Percentiles rank a stretch among this genome's conserved stretches.
These are phyloP conservation scores for Leiothrix lutea DNA, from an alignment of 2,113 vertebrate genomes.

Conservation along the genomic window DNA sequence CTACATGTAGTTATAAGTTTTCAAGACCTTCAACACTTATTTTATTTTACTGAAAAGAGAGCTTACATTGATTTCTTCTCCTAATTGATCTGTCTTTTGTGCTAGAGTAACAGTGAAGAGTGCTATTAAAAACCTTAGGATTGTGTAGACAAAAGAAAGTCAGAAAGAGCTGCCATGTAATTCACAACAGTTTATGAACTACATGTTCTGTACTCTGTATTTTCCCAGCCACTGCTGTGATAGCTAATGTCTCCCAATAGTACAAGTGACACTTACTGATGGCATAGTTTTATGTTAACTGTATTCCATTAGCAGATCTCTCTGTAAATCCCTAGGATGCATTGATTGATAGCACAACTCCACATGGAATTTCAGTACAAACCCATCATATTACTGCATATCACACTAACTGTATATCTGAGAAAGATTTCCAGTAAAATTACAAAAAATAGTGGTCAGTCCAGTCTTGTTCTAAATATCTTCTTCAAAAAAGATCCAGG, in stretches of 20 bases:
- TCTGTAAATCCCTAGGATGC: constrained; percentile 21
- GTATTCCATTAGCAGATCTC: constrained; percentile 53
- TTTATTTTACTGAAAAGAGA: neutral
- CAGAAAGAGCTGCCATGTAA: neutral
- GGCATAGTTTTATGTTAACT: constrained; percentile 50
- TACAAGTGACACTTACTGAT: constrained; percentile 53
- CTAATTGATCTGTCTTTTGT: neutral
- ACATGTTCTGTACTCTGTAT: neutral
- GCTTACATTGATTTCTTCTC: neutral
- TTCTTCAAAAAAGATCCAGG: neutral
- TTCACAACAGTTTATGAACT: constrained; percentile 46
- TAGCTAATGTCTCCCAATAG: constrained; percentile 46
- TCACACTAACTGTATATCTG: neutral
- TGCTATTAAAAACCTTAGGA: neutral
- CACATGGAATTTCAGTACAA: constrained; percentile 28
- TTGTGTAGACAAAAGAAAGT: constrained; percentile 6
- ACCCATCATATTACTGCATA: neutral
- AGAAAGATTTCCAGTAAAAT: neutral
- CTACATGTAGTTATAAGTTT: neutral
- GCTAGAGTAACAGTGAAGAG: neutral
- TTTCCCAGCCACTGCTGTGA: constrained; percentile 45
- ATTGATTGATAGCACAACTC: constrained; percentile 28
- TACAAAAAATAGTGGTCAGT: neutral
- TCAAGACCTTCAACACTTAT: neutral
- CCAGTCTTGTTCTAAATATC: neutral